Evolutionary conservation across 2,113 vertebrate genomes (phyloP), one percentile per base, ranked within the genome.

Genomic region (Silurus meridionalis): DNA sequence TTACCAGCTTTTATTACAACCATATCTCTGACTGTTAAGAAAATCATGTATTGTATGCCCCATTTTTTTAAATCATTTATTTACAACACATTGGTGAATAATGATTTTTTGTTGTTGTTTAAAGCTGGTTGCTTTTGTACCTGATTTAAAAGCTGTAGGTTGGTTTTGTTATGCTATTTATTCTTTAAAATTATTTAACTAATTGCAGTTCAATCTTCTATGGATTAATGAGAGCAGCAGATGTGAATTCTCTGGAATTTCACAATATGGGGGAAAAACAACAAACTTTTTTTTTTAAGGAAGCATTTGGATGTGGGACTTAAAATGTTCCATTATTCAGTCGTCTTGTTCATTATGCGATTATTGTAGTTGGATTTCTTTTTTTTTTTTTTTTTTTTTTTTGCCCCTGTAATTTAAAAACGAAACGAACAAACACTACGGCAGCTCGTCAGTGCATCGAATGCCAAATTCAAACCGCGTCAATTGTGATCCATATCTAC

Each of bases 151-250:
- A 89, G 71, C 77, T 64, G 71, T 71, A 82, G 79, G 61, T 83
- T 85, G 74, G 48, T 87, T 89, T 86, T 89, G 83, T 89, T 85
- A 80, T 72, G 75, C 80, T 86, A 88, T 89, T 86, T 89, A 89
- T 89, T 89, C 60, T 74, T 61, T 25, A 13, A 72, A 84, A 71
- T 85, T 87, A 83, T 89, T 78, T 87, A 83, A 82, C 61, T 63
- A 85, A 87, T 85, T 80, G 81, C 81, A 79, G 37, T 52, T 89
- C 83, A 74, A 69, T 89, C 60, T 14, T 71, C 53, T 46, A 50
- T 37, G 17, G 85, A 72, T 77, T 81, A 57, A 17, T 28, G 48
- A 71, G 21, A 46, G 71, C 66, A 25, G 25, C 52, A 58, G 25
- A 53, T 58, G 8, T 52, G 80, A 63, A 63, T 64, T 67, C 75